Conservation (phyloP, 2,797 vertebrate genomes). For the Paedocypris micromegethes region DNA sequence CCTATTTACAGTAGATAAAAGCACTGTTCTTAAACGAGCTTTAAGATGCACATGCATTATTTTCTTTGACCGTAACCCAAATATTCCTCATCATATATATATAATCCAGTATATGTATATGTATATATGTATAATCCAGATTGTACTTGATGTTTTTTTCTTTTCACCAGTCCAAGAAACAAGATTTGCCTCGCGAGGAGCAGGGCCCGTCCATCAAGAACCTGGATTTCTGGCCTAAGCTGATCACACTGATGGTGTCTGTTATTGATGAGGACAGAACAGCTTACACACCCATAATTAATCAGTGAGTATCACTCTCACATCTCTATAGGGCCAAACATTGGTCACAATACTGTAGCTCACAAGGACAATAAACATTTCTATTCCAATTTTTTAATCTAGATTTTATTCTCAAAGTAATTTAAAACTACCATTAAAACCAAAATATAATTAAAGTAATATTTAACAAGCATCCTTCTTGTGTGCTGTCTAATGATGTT, state of each 20-base stretch:
- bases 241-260: slow-evolving; percentile 96
- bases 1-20: no score
- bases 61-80: no score
- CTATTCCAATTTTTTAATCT: no score
- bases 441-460: no score
- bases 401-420: no score
- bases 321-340: background rate
- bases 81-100: no score
- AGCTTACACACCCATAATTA: slow-evolving; percentile 89
- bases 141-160: slow-evolving; percentile 17
- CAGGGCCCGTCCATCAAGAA: slow-evolving; percentile 95
- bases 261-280: slow-evolving; percentile 96
- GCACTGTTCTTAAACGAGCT: no score
- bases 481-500: background rate
- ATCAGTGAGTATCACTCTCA: slow-evolving; percentile 80
- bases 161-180: slow-evolving; percentile 79
- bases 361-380: no score
- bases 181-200: slow-evolving; percentile 86
- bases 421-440: no score
- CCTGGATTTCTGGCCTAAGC: slow-evolving; percentile 96
- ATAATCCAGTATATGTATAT: background rate
- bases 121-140: background rate
- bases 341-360: no score
- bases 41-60: no score
- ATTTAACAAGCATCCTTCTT: no score